Conservation (phyloP, 2,113 vertebrate genomes). For the Naja naja region DNA sequence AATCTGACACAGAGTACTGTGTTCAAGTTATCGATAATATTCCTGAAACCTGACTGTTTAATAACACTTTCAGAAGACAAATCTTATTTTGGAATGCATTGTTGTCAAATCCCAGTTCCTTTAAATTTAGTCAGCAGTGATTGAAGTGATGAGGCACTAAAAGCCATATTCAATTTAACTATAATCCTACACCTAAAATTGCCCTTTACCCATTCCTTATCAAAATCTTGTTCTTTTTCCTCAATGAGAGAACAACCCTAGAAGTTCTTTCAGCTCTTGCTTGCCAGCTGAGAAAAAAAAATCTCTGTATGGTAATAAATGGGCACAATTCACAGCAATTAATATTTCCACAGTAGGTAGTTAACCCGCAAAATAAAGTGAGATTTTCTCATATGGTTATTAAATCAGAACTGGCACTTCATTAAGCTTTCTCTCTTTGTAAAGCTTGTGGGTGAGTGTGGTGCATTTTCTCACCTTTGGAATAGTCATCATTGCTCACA, state of each 20-base stretch:
- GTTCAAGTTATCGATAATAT: neutral
- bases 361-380: conserved; percentile 51
- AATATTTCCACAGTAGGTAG: conserved; percentile 55
- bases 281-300: neutral
- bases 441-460: neutral
- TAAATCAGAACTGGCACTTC: conserved; percentile 47
- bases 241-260: neutral
- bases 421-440: neutral
- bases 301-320: conserved; percentile 41
- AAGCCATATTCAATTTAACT: neutral
- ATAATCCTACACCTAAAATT: neutral
- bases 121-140: neutral
- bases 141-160: neutral
- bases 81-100: neutral
- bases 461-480: conserved; percentile 1
- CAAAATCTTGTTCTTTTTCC: neutral
- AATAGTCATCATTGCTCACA: conserved; percentile 18
- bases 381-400: neutral
- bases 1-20: neutral
- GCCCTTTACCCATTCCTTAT: neutral
- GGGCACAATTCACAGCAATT: conserved; percentile 54
- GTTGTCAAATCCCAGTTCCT: neutral
- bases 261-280: conserved; percentile 3
- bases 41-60: neutral
- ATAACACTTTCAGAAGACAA: neutral